Evolutionary conservation across 2,113 vertebrate species (phyloP).

Genomic region (Dendrocopos noguchii): DNA sequence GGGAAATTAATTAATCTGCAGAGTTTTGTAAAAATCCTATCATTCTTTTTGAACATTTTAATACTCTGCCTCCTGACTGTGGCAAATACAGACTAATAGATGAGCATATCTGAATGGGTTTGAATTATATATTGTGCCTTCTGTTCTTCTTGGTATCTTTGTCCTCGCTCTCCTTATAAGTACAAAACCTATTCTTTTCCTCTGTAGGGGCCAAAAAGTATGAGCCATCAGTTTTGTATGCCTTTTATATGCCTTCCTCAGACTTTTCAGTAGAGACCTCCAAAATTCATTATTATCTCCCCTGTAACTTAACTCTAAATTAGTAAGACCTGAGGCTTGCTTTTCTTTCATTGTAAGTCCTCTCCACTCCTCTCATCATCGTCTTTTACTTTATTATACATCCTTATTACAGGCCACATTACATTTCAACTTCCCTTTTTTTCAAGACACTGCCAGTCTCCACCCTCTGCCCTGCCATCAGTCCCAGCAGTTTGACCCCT

Average conservation of each 20-base stretch:
- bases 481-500: neutral
- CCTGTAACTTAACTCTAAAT: neutral
- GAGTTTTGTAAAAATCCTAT: neutral
- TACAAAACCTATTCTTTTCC: neutral
- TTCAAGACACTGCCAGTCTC: neutral
- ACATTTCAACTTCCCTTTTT: neutral
- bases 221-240: neutral
- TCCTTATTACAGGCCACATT: neutral
- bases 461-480: neutral
- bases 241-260: neutral
- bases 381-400: neutral
- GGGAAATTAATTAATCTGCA: neutral
- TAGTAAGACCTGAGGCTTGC: neutral
- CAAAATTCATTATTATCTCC: neutral
- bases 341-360: neutral
- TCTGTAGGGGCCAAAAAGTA: neutral
- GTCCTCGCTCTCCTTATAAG: neutral
- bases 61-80: neutral
- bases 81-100: constrained; percentile 18
- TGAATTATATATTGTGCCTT: constrained; percentile 35
- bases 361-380: neutral
- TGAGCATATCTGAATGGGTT: neutral
- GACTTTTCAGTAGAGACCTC: neutral
- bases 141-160: neutral
- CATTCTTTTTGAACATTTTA: constrained; percentile 9